These are phyloP conservation scores for Piaya cayana DNA, from an alignment of 2,113 vertebrate genomes.

Conservation along the genomic window DNA sequence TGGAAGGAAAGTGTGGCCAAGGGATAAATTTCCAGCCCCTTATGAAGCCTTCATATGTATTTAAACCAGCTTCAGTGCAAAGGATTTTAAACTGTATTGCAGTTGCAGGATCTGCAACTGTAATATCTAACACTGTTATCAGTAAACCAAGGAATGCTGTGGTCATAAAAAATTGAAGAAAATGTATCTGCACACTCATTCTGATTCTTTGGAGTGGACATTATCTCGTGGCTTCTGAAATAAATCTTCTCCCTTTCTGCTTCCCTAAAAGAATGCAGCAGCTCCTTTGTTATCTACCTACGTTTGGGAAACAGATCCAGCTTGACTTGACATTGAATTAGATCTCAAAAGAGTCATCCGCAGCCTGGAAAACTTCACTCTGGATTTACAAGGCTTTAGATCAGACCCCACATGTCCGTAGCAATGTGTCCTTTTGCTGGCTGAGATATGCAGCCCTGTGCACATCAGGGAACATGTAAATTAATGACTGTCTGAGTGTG, in stretches of 20 bases:
- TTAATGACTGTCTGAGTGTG: background rate
- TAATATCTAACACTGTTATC: background rate
- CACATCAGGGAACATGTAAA: accelerated
- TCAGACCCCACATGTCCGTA: background rate
- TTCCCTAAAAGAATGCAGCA: background rate
- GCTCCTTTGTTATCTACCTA: background rate
- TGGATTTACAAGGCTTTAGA: background rate
- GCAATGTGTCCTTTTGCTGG: background rate
- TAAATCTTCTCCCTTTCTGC: background rate
- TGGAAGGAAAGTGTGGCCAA: background rate
- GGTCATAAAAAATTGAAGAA: background rate
- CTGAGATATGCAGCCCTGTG: background rate
- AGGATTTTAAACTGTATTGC: background rate
- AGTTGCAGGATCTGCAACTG: background rate
- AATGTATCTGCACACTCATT: background rate
- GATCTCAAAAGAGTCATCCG: background rate
- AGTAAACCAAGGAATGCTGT: background rate
- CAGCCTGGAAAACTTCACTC: background rate
- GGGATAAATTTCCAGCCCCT: background rate
- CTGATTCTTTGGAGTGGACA: background rate
- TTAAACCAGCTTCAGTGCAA: background rate
- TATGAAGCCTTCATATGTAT: background rate
- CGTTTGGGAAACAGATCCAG: background rate
- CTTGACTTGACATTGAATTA: background rate
- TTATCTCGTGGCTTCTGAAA: background rate